Evolutionary conservation across 2,888 invertebrate genomes (phyloP).

Genomic region (Leptopilina syphax): DNA sequence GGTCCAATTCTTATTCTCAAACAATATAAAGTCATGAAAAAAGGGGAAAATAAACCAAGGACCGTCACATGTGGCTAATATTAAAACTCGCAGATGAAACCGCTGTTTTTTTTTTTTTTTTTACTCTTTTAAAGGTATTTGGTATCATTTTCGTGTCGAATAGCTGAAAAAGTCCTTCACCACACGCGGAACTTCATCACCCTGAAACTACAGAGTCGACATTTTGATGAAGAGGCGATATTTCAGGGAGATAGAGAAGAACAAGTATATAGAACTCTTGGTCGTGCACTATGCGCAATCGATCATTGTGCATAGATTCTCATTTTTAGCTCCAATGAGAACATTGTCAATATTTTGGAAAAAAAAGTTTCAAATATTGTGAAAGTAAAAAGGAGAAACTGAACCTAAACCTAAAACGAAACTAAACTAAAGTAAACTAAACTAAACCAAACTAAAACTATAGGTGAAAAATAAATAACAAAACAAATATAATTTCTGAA

Average conservation of each 20-base stretch:
- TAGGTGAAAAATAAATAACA: not conserved
- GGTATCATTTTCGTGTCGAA: slow-evolving; percentile 27
- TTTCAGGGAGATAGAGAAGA: slow-evolving; percentile 19
- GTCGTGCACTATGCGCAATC: slow-evolving; percentile 14
- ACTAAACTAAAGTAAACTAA: too few relatives aligned
- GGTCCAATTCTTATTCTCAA: not conserved
- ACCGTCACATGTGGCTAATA: slow-evolving; percentile 5
- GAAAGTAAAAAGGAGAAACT: not conserved
- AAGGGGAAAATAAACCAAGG: too few relatives aligned
- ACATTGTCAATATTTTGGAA: slow-evolving; percentile 8
- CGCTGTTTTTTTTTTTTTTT: not conserved
- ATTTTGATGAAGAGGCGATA: slow-evolving; percentile 37
- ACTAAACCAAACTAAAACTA: too few relatives aligned
- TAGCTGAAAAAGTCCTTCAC: slow-evolving; percentile 22
- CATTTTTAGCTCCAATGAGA: slow-evolving; percentile 30
- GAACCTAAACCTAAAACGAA: too few relatives aligned
- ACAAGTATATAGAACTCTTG: not conserved
- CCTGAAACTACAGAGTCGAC: slow-evolving; percentile 13
- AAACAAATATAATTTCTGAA: not conserved
- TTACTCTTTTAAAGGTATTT: not conserved
- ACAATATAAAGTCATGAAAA: not conserved
- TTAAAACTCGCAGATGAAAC: not conserved
- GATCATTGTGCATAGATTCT: slow-evolving; percentile 7
- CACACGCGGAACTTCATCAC: slow-evolving; percentile 22
- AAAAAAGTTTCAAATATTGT: not conserved